Base-by-base conservation (phyloP, 2,113 vertebrate species). In the Lasiurus cinereus region DNA sequence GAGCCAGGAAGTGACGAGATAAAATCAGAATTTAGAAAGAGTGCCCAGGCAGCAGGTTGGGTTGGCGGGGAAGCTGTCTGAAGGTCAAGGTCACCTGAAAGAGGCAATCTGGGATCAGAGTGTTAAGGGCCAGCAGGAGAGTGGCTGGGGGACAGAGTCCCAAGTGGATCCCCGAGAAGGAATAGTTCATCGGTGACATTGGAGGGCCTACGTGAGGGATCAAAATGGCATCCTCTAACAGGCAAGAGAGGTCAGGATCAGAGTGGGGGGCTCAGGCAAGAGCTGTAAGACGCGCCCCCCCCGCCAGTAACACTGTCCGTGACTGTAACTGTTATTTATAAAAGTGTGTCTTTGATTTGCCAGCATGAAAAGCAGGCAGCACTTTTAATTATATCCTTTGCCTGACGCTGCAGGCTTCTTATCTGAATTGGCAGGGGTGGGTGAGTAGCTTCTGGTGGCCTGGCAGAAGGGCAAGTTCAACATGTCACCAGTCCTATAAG, bases 401-500 rank as follows among this genome's bases (percentile, higher is more conserved):
- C 76, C 88, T 39, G 27, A 74, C 18, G 1, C 14, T 22, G 7
- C 7, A 27, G 6, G 39, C 19, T 52, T 74, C 39, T 29, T 59
- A 52, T 31, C 21, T 29, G 48, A 39, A 56, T 24, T 33, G 36
- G 33, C 48, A 24, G 36, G 39, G 36, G 12, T 31, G 22, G 46
- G 43, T 0, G 21, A 52, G 56, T 15, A 29, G 67, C 54, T 24
- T 54, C 43, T n/a, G 54, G 66, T 19, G 62, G 66, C 78, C 31
- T 46, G 76, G 72, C 77, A 59, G 88, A 33, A 77, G 31, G 36
- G 78, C 43, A 66, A 74, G 78, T 29, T 24, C 70, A 91, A 69
- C 83, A 73, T 29, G 12, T 48, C 79, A 46, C 22, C 36, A 16
- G 10, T 72, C 46, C 43, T 91, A 64, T 18, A 46, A 82, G 79